Conservation (phyloP, 2,888 invertebrate genomes). For the Orthosia incerta region DNA sequence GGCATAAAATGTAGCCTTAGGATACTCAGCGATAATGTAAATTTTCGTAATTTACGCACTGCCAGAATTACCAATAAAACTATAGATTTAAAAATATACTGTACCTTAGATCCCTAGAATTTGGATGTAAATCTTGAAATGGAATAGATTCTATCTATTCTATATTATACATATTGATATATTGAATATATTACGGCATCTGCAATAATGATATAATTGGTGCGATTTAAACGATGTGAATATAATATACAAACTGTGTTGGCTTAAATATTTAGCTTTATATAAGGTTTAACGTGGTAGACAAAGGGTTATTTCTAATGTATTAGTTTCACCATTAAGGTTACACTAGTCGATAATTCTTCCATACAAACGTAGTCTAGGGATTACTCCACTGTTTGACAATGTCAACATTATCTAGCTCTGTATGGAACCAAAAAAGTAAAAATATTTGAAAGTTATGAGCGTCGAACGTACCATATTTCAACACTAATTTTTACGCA, state of each 20-base stretch:
- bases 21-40: no score
- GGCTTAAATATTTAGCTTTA: constrained; percentile 3
- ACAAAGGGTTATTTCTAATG: not conserved
- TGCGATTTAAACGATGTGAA: not conserved
- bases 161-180: not conserved
- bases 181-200: not conserved
- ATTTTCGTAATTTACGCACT: no score
- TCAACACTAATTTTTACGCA: no score
- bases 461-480: no score
- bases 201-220: not conserved
- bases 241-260: not conserved
- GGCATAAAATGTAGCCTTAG: no score
- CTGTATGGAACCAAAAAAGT: no score
- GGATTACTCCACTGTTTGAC: no score
- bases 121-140: not conserved
- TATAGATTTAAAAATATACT: not conserved
- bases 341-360: no score
- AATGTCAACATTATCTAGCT: no score
- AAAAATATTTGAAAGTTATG: no score
- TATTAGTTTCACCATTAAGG: constrained; percentile 2
- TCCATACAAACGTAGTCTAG: no score
- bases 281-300: not conserved
- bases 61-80: no score
- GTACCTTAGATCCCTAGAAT: not conserved
- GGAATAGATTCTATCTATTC: not conserved